Evolutionary conservation across 2,888 invertebrate genomes (phyloP).

Genomic region (Tyria jacobaeae): DNA sequence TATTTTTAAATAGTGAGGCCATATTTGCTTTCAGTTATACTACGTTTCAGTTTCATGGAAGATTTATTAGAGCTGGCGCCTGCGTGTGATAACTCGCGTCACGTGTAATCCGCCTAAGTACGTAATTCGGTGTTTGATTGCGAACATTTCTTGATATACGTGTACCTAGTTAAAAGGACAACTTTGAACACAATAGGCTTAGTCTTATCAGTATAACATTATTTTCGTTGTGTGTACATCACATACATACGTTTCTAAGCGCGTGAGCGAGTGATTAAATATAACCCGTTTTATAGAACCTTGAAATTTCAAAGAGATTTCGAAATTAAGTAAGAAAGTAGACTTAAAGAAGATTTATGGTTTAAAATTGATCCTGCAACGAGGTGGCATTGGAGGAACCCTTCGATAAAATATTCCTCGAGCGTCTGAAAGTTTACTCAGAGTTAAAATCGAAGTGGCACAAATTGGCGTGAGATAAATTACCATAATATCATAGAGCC

Average conservation of each 20-base stretch:
- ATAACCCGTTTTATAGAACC: slow-evolving; percentile 50
- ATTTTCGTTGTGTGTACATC: slow-evolving; percentile 63
- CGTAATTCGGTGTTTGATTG: slow-evolving; percentile 84
- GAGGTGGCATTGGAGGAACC: slow-evolving; percentile 57
- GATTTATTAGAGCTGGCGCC: slow-evolving; percentile 84
- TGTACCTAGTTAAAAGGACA: slow-evolving; percentile 71
- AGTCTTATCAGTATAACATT: slow-evolving; percentile 74
- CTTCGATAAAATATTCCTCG: slow-evolving; percentile 63
- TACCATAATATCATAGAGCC: slow-evolving; percentile 81
- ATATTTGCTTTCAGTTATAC: slow-evolving; percentile 85
- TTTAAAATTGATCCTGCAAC: slow-evolving; percentile 63
- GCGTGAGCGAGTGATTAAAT: slow-evolving; percentile 59
- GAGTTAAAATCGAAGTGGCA: slow-evolving; percentile 74
- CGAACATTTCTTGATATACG: slow-evolving; percentile 75
- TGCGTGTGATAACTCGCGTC: slow-evolving; percentile 80
- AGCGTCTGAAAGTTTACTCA: slow-evolving; percentile 72
- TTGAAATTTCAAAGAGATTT: slow-evolving; percentile 58
- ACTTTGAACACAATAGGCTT: slow-evolving; percentile 78
- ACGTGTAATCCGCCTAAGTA: slow-evolving; percentile 82
- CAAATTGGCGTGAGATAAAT: slow-evolving; percentile 83
- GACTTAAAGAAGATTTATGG: slow-evolving; percentile 57
- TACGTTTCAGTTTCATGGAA: slow-evolving; percentile 77
- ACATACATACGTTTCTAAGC: slow-evolving; percentile 62
- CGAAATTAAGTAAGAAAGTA: slow-evolving; percentile 52
- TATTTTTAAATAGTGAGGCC: slow-evolving; percentile 85